Base-by-base conservation (phyloP, 2,888 invertebrate species). In the Cephus pygmeus region DNA sequence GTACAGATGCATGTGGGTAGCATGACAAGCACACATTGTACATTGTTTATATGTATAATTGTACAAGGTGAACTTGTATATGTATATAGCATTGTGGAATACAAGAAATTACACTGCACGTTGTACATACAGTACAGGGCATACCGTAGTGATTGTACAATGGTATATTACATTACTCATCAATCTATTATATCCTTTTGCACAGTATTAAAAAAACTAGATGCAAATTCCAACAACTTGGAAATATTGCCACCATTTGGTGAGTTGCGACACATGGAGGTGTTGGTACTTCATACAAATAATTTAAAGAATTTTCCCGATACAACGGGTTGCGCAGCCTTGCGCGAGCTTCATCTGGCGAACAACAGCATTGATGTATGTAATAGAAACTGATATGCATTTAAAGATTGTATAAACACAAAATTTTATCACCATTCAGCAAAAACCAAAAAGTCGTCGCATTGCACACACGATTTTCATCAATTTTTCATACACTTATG, bases 301-400 rank as follows among this genome's bases (percentile, higher is more conserved):
- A 95, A 96, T 87, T 94, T 98, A 83, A 92, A 93, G 82, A 92
- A 92, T 81, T 92, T 98, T 80, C 98, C 98, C 0, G 94, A 95
- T 87, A 95, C 97, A 81, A 94, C 94, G 84, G 96, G 96, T 75
- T 97, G 97, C 89, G 93, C 93, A 75, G 93, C 94, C 75, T 92
- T 98, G 23, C 96, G 95, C 91, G 97, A 97, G 92, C 92, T 98
- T 77, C 95, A 97, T 91, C 93, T 97, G 86, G 96, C 97, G 76
- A 96, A 97, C 90, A 98, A 98, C 92, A 94, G 92, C 84, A 95
- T 98, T 79, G 93, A 94, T 92, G 96, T 96, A 92, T 81, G 87
- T 89, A 86, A 73, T n/a, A 36, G 75, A 35, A 73, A 40, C 12
- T 74, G 74, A 12, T 75, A 76, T 78, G 73, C 69, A 76, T 31